Evolutionary conservation across 2,113 vertebrate genomes (phyloP).

Genomic region (Nothobranchius furzeri): DNA sequence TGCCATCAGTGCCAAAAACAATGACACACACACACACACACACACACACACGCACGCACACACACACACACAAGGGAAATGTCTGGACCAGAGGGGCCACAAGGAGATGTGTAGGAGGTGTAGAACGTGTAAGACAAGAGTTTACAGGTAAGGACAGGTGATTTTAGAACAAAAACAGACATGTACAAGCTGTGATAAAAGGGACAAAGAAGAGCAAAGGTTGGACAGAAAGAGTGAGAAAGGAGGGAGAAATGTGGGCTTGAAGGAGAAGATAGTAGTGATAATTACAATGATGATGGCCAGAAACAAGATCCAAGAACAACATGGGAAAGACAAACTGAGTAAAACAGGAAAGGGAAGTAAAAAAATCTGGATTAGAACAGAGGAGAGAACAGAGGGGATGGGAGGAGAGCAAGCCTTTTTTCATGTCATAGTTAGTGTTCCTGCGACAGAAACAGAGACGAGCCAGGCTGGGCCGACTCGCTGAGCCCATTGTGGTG

Average conservation of each 20-base stretch:
- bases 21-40: too few species aligned
- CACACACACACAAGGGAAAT: too few species aligned
- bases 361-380: not conserved
- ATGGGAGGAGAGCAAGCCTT: conserved; percentile 40
- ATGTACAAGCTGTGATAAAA: too few species aligned
- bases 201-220: too few species aligned
- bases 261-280: too few species aligned
- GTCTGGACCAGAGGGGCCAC: too few species aligned
- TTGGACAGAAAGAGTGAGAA: not conserved
- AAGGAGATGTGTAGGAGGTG: too few species aligned
- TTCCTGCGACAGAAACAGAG: conserved; percentile 17
- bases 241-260: not conserved
- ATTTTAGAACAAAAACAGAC: too few species aligned
- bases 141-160: too few species aligned
- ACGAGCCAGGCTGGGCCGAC: conserved; percentile 33
- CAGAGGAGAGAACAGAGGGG: conserved; percentile 11
- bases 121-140: too few species aligned
- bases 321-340: not conserved
- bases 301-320: not conserved
- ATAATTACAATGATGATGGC: not conserved
- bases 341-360: not conserved
- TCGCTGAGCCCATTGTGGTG: conserved; percentile 21
- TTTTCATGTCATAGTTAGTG: conserved; percentile 44
- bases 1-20: too few species aligned
- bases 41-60: too few species aligned